Conservation (phyloP, 2,888 invertebrate genomes). For the Synanthedon tipuliformis region DNA sequence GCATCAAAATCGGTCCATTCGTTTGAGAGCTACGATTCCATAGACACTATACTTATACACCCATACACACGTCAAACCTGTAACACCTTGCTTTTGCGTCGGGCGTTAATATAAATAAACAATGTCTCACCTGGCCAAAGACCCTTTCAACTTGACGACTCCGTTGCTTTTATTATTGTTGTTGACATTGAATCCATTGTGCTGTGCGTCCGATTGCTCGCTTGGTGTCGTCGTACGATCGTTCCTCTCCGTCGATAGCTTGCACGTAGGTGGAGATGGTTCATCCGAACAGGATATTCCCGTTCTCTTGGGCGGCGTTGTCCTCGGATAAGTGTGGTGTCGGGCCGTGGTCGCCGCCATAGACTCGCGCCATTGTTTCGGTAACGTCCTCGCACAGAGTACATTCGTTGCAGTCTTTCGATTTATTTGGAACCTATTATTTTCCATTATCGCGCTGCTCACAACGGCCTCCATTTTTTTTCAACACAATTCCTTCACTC, state of each 20-base stretch:
- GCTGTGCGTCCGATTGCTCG: slow-evolving; percentile 26
- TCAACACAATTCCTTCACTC: slow-evolving; percentile 12
- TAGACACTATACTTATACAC: too few relatives aligned
- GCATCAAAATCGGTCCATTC: too few relatives aligned
- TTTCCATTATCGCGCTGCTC: slow-evolving; percentile 46
- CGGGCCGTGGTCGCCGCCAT: slow-evolving; percentile 26
- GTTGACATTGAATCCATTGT: slow-evolving; percentile 22
- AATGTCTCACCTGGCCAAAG: slow-evolving; percentile 47
- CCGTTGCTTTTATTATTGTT: slow-evolving; percentile 26
- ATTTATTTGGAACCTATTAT: slow-evolving; percentile 54
- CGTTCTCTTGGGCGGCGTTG: slow-evolving; percentile 46
- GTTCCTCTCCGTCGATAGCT: slow-evolving; percentile 13
- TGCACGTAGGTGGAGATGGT: slow-evolving; percentile 38
- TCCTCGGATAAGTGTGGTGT: slow-evolving; percentile 58
- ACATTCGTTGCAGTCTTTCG: slow-evolving; percentile 62
- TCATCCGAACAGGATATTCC: slow-evolving; percentile 50
- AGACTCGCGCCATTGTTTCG: slow-evolving; percentile 51
- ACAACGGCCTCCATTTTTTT: slow-evolving; percentile 63
- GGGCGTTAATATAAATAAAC: not conserved
- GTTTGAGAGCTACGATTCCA: too few relatives aligned
- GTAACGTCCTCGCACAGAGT: slow-evolving; percentile 55
- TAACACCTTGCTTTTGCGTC: too few relatives aligned
- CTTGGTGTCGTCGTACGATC: slow-evolving; percentile 16
- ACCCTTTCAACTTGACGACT: slow-evolving; percentile 42
- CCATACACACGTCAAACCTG: too few relatives aligned